These are phyloP conservation scores for Arge pagana DNA, from an alignment of 2,888 invertebrate species.

Conservation along the genomic window DNA sequence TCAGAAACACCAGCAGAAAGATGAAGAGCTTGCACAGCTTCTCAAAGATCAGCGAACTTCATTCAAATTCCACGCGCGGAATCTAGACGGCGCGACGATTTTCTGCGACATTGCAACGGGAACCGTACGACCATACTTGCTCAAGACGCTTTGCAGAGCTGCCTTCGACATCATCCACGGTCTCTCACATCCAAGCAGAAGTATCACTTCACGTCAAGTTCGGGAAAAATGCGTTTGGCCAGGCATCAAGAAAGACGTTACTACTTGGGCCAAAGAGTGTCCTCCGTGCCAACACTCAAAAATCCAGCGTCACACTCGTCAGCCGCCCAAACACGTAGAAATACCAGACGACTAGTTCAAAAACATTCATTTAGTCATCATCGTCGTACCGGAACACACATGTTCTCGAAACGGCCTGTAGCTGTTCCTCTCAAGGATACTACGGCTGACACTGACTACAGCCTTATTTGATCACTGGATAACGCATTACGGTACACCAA, in stretches of 20 bases:
- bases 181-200: background rate
- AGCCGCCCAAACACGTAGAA: conserved; percentile 5
- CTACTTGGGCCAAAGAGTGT: conserved; percentile 16
- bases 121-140: conserved; percentile 31
- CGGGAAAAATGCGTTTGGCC: background rate
- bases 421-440: conserved; percentile 41
- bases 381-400: conserved; percentile 14
- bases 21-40: background rate
- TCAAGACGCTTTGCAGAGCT: conserved; percentile 25
- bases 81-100: background rate
- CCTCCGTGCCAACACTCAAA: conserved; percentile 31
- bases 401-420: conserved; percentile 42
- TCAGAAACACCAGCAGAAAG: background rate
- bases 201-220: background rate
- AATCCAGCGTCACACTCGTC: conserved; percentile 23
- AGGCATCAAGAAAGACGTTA: background rate
- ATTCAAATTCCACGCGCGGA: background rate
- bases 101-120: conserved; percentile 31
- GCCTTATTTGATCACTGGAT: no score
- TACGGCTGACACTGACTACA: conserved; percentile 37
- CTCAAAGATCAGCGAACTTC: background rate
- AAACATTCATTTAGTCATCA: conserved; percentile 20
- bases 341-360: conserved; percentile 10
- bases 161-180: conserved; percentile 20
- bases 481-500: conserved; percentile 42